Percentiles rank a stretch among this genome's conserved stretches.
phyloP scores from a whole-genome alignment of 2,888 invertebrate genomes.

The Drosophila testacea region DNA sequence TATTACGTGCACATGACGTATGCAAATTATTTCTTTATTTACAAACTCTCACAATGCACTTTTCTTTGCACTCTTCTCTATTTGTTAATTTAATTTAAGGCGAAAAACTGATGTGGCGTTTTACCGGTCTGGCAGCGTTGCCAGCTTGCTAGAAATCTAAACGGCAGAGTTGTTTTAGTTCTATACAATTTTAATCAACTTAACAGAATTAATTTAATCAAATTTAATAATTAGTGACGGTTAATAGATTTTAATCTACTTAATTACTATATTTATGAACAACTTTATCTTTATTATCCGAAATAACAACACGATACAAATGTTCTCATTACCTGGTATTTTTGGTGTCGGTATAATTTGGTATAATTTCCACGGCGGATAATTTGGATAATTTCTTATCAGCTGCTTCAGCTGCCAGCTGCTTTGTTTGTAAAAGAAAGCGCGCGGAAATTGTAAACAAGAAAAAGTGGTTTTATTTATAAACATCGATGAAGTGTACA shows the following conservation, averaged over 20 bases:
- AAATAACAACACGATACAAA: too few relatives aligned
- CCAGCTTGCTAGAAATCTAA: conserved; percentile 25
- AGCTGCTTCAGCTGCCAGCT: background rate
- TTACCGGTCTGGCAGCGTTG: conserved; percentile 57
- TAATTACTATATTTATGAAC: too few relatives aligned
- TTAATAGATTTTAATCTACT: too few relatives aligned
- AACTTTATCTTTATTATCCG: too few relatives aligned
- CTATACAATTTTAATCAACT: background rate
- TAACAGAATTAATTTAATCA: too few relatives aligned
- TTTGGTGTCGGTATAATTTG: too few relatives aligned
- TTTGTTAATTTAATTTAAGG: conserved; percentile 68
- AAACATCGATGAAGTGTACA: conserved; percentile 86
- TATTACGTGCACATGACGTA: conserved; percentile 56
- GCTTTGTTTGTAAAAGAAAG: conserved; percentile 65
- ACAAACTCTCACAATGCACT: conserved; percentile 1
- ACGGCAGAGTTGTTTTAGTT: background rate
- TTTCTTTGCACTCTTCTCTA: conserved; percentile 9
- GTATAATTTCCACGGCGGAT: too few relatives aligned
- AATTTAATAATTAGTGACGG: too few relatives aligned
- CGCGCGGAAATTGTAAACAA: conserved; percentile 48
- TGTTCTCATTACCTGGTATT: too few relatives aligned
- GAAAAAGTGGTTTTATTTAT: background rate
- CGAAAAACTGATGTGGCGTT: conserved; percentile 83
- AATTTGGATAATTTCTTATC: too few relatives aligned
- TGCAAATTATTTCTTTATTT: conserved; percentile 6